Evolutionary conservation across 1,140 invertebrate genomes (phyloP), one percentile per base, ranked within the genome.

Genomic region (Tribolium castaneum): DNA sequence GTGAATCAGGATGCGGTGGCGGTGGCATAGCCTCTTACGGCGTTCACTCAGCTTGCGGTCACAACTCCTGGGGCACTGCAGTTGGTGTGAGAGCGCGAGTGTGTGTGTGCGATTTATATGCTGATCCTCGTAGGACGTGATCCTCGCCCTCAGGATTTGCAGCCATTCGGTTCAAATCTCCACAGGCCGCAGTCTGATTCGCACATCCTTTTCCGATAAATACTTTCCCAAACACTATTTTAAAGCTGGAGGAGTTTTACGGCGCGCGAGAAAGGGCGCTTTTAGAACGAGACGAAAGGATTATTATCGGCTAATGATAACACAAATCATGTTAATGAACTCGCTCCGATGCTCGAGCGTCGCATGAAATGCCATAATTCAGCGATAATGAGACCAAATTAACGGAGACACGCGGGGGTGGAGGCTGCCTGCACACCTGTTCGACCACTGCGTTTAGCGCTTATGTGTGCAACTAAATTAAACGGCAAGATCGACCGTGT

Each of bases 1-100:
- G 82, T 80, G 83, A 82, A 84, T 83, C 79, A 78, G 79, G 59
- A 84, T 83, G 82, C 78, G 83, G 83, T 84, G 79, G 76, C 62
- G 71, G 71, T 70, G 66, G 54, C 56, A 50, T 70, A 78, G 74
- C 75, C 78, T 78, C 80, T 80, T 77, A 76, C 71, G 73, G 78
- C 75, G 75, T 71, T 70, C 78, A 78, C 79, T 83, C 82, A 77
- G 81, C 82, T 84, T 84, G 83, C 79, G 83, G 83, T 84, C 78
- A 78, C 35, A 76, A 79, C 78, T 83, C 80, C 82, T 81, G 81
- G 80, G 82, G 82, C 77, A 80, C 39, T 70, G 59, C 59, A 66
- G 59, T 66, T 66, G 35, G 59, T 66, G 59, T 66, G 59, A 6
- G 22, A 34, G 59, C 39, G 59, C 5, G n/a, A 34, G 59, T 66